Evolutionary conservation across 1,140 invertebrate species (phyloP).

Genomic region (Zaprionus davidi): DNA sequence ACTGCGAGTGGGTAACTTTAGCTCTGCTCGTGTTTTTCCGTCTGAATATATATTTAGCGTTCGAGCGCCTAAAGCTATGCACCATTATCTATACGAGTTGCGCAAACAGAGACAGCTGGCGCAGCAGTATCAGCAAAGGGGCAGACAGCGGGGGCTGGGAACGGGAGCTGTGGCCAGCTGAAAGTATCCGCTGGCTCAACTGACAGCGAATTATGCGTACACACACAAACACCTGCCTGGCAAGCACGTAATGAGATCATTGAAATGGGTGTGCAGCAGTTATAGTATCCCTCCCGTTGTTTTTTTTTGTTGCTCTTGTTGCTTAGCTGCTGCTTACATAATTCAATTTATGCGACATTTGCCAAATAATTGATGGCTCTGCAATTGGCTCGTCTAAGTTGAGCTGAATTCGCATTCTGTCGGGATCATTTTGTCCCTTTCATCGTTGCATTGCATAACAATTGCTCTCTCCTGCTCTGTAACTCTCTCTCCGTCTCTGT

Average conservation of each 20-base stretch:
- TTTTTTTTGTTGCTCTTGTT: background rate
- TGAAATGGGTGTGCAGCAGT: conserved; percentile 40
- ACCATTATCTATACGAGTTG: conserved; percentile 59
- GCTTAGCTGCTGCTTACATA: conserved; percentile 41
- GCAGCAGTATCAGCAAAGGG: background rate
- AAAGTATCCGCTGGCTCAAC: conserved; percentile 19
- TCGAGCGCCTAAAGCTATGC: conserved; percentile 58
- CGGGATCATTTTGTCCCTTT: background rate
- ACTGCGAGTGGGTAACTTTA: background rate
- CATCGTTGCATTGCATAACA: conserved; percentile 12
- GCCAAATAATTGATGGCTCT: conserved; percentile 59
- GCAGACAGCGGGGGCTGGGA: conserved; percentile 13
- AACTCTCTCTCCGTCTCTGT: background rate
- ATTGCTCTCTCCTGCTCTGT: background rate
- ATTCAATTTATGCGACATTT: conserved; percentile 70
- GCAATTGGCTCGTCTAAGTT: conserved; percentile 4
- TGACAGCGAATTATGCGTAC: conserved; percentile 28
- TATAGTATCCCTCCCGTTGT: background rate
- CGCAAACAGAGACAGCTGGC: conserved; percentile 43
- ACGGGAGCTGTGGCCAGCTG: conserved; percentile 2
- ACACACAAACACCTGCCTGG: conserved; percentile 12
- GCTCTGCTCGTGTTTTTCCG: conserved; percentile 3
- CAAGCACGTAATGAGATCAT: conserved; percentile 58
- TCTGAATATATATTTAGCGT: conserved; percentile 52
- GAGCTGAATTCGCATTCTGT: background rate